These are phyloP conservation scores for Neelides sp. DNA, from an alignment of 1,140 invertebrate species.

Conservation along the genomic window DNA sequence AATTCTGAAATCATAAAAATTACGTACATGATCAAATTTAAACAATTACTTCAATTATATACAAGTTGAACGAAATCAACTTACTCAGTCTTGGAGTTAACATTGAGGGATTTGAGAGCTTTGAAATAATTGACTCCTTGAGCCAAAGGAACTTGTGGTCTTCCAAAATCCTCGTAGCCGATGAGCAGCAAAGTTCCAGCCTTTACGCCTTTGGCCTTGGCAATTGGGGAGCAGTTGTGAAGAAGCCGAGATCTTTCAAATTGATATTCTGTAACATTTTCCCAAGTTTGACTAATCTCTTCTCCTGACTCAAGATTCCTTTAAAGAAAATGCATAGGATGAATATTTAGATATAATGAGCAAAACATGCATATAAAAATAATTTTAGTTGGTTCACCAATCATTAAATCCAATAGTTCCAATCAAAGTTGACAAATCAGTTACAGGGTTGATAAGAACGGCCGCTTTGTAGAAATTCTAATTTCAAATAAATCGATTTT, in stretches of 20 bases:
- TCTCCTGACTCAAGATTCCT: slow-evolving; percentile 20
- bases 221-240: slow-evolving; percentile 23
- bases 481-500: slow-evolving; percentile 34
- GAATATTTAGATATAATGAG: not conserved
- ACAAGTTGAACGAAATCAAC: slow-evolving; percentile 33
- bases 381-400: no score
- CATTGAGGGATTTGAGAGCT: slow-evolving; percentile 19
- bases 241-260: slow-evolving; percentile 17
- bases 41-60: slow-evolving; percentile 26
- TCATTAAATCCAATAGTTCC: slow-evolving; percentile 68
- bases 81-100: slow-evolving; percentile 26
- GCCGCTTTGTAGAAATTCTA: slow-evolving; percentile 55
- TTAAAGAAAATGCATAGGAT: not conserved
- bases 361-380: slow-evolving; percentile 32
- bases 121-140: slow-evolving; percentile 58
- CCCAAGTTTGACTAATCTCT: not conserved
- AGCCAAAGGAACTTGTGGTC: slow-evolving; percentile 60
- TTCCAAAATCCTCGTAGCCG: slow-evolving; percentile 66
- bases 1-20: slow-evolving; percentile 40
- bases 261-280: slow-evolving; percentile 8
- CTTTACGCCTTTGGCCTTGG: slow-evolving; percentile 41
- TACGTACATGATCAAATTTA: not conserved
- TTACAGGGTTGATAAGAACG: slow-evolving; percentile 65
- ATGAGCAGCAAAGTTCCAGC: slow-evolving; percentile 68
- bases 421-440: slow-evolving; percentile 54